Conservation (phyloP, 2,797 vertebrate genomes). For the Molossus alvarezi region DNA sequence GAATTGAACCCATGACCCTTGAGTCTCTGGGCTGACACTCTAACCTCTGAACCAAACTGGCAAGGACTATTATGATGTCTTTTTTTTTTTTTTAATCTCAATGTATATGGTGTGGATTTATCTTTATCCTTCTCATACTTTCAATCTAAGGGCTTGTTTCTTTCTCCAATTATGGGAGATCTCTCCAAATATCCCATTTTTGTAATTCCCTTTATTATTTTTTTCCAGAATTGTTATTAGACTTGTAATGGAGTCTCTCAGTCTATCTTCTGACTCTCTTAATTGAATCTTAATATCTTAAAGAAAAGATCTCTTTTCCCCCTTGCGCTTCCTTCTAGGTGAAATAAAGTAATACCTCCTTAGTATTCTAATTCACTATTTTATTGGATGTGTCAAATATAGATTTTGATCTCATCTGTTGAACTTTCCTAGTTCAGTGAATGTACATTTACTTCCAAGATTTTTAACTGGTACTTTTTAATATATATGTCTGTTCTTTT, state of each 20-base stretch:
- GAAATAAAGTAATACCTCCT: neutral
- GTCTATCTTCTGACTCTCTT: neutral
- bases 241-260: neutral
- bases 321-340: neutral
- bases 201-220: constrained; percentile 34
- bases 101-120: neutral
- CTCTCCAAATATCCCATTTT: constrained; percentile 1
- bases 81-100: neutral
- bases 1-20: no score
- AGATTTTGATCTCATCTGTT: neutral
- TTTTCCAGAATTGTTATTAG: neutral
- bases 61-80: no score
- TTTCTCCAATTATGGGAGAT: neutral
- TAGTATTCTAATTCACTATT: constrained; percentile 20
- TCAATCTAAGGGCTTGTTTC: constrained; percentile 6
- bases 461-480: constrained; percentile 6
- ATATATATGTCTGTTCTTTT: neutral
- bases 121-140: neutral
- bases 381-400: neutral
- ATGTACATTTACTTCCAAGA: neutral
- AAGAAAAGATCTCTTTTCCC: neutral
- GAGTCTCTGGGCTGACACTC: no score
- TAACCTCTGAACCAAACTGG: no score
- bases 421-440: constrained; percentile 37
- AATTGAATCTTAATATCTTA: constrained; percentile 2